Percentiles rank a stretch among this genome's conserved stretches.
Evolutionary conservation across 1,140 invertebrate genomes (phyloP).

Genomic region (Coptotermes formosanus): DNA sequence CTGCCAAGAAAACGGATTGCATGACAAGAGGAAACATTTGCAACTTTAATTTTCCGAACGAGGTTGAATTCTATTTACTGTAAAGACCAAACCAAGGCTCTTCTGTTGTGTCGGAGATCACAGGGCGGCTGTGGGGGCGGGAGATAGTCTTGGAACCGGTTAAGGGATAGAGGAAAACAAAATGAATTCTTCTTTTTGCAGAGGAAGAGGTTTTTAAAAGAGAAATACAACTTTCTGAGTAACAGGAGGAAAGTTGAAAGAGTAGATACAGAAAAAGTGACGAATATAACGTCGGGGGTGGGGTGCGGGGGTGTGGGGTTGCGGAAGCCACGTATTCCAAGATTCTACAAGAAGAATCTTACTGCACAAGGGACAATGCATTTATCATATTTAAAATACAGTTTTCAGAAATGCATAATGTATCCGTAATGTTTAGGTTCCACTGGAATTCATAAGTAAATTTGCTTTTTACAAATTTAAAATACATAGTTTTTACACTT

Average conservation of each 20-base stretch:
- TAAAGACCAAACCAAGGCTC: not conserved
- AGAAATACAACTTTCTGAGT: not conserved
- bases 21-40: constrained; percentile 34
- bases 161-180: not conserved
- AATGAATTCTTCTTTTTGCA: constrained; percentile 5
- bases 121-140: not conserved
- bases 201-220: not conserved
- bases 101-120: not conserved
- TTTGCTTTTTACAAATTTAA: not conserved
- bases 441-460: not conserved
- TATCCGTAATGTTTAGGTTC: not conserved
- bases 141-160: too few species aligned
- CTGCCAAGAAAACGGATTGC: constrained; percentile 33
- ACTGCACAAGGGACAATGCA: not conserved
- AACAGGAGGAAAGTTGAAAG: not conserved
- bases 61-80: constrained; percentile 28
- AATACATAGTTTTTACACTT: not conserved
- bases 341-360: not conserved
- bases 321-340: not conserved
- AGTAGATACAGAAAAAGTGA: not conserved
- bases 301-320: too few species aligned
- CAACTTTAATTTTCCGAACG: constrained; percentile 30
- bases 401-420: constrained; percentile 5
- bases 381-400: constrained; percentile 3
- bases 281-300: not conserved